These are phyloP conservation scores for Hemaris fuciformis DNA, from an alignment of 2,888 invertebrate species.

Conservation along the genomic window DNA sequence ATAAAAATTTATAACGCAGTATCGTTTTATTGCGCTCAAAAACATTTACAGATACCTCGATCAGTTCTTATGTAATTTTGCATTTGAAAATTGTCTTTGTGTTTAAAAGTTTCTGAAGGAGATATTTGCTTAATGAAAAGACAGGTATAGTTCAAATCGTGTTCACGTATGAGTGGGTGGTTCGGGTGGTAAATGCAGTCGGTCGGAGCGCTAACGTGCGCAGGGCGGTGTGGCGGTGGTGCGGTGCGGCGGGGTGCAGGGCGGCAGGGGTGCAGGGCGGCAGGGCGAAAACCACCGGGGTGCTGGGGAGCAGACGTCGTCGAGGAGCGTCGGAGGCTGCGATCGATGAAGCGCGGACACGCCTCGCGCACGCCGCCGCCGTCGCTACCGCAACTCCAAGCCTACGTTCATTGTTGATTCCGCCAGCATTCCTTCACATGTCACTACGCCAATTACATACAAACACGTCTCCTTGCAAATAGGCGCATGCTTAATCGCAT, in stretches of 20 bases:
- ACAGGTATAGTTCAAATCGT: constrained; percentile 54
- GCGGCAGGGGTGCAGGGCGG: constrained; percentile 34
- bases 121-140: constrained; percentile 31
- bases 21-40: constrained; percentile 69
- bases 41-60: constrained; percentile 73
- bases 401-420: constrained; percentile 69
- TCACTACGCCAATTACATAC: constrained; percentile 16
- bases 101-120: not conserved
- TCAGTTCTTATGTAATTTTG: too few species aligned
- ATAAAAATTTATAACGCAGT: constrained; percentile 72
- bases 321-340: constrained; percentile 79
- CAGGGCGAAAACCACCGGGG: constrained; percentile 32
- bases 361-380: constrained; percentile 66
- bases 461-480: too few species aligned
- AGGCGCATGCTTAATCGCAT: too few species aligned
- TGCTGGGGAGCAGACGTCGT: constrained; percentile 70
- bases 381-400: constrained; percentile 49
- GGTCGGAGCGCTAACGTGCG: constrained; percentile 78
- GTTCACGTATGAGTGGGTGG: constrained; percentile 54
- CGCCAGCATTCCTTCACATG: constrained; percentile 42
- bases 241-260: constrained; percentile 31
- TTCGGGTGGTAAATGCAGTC: constrained; percentile 79
- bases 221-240: constrained; percentile 43
- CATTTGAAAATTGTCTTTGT: too few species aligned
- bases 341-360: constrained; percentile 81